Conservation (phyloP, 1,140 invertebrate species). For the Zaprionus ornatus region DNA sequence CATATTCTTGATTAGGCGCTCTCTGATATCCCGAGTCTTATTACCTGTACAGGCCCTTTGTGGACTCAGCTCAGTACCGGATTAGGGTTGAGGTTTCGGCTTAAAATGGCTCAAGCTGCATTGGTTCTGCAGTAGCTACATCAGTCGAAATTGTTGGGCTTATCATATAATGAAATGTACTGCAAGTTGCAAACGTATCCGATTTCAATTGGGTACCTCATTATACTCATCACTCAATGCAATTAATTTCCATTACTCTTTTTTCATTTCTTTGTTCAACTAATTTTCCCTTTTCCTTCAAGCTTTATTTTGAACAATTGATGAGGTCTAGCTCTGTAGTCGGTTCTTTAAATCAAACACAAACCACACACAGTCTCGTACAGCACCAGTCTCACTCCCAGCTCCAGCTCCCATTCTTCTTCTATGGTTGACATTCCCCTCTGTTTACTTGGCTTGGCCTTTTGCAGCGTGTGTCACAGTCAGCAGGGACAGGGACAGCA, state of each 20-base stretch:
- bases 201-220: not conserved
- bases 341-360: slow-evolving; percentile 3
- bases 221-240: not conserved
- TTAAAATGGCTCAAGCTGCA: not conserved
- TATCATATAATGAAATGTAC: not conserved
- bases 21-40: not conserved
- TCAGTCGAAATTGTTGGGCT: not conserved
- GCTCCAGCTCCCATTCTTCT: no score
- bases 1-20: slow-evolving; percentile 23
- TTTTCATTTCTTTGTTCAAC: not conserved
- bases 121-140: not conserved
- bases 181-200: not conserved
- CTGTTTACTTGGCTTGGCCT: slow-evolving; percentile 69
- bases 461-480: slow-evolving; percentile 38
- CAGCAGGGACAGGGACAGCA: slow-evolving; percentile 10
- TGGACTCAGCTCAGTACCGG: not conserved
- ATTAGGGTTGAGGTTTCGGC: not conserved
- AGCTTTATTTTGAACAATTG: not conserved
- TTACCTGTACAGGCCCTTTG: not conserved
- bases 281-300: not conserved
- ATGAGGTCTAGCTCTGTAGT: not conserved
- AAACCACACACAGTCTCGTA: slow-evolving; percentile 16
- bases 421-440: not conserved
- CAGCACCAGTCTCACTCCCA: not conserved
- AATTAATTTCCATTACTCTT: not conserved